These are phyloP conservation scores for Chionoecetes opilio DNA, from an alignment of 1,140 invertebrate species.

Conservation along the genomic window DNA sequence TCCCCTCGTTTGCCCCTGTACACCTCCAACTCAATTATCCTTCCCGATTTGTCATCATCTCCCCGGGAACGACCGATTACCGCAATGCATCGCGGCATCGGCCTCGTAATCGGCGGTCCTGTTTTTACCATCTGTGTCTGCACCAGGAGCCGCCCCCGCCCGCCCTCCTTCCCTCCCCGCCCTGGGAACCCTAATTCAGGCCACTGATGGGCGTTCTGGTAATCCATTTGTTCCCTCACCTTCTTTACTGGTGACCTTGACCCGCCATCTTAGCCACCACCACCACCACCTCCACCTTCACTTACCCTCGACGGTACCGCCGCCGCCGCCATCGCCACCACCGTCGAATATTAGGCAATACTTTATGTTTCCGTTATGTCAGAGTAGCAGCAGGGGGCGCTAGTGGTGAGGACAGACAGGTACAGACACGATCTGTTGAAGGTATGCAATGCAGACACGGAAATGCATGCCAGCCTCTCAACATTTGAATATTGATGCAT, in stretches of 20 bases:
- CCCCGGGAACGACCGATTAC: background rate
- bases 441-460: background rate
- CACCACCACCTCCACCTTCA: background rate
- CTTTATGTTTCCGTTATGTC: background rate
- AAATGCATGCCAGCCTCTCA: background rate
- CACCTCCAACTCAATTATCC: background rate
- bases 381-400: background rate
- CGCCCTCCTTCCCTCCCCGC: background rate
- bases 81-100: background rate
- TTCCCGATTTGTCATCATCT: background rate
- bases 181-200: background rate
- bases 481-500: slow-evolving; percentile 10
- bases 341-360: background rate
- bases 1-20: background rate
- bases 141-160: background rate
- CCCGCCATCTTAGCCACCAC: slow-evolving; percentile 34
- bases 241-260: background rate
- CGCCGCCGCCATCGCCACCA: background rate
- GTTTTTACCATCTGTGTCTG: background rate
- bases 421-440: background rate
- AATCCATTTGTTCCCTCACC: slow-evolving; percentile 5
- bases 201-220: background rate
- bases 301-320: background rate
- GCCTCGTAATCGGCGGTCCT: background rate
- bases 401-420: too few species aligned